Conservation (phyloP, 2,888 invertebrate species). For the Sisyra nigra region DNA sequence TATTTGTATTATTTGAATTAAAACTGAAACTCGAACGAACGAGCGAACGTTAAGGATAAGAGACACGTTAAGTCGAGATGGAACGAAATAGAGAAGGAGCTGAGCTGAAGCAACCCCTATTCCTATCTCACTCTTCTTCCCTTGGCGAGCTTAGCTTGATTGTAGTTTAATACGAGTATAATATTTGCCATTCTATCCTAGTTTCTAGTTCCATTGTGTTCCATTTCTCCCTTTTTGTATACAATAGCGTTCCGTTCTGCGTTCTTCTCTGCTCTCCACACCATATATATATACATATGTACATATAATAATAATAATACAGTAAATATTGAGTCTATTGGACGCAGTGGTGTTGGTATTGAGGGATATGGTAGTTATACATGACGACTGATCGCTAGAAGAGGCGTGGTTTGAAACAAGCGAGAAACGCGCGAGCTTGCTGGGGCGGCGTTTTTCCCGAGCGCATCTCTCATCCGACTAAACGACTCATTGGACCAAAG, state of each 20-base stretch:
- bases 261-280: no score
- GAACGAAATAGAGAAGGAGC: no score
- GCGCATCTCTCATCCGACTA: neutral
- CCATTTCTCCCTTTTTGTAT: constrained; percentile 11
- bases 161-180: constrained; percentile 21
- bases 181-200: constrained; percentile 27
- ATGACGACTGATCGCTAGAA: neutral
- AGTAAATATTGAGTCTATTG: no score
- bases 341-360: neutral
- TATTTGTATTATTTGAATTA: no score
- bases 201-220: constrained; percentile 27
- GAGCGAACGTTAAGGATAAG: no score
- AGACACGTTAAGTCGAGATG: no score
- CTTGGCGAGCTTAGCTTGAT: constrained; percentile 7
- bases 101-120: no score
- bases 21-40: no score
- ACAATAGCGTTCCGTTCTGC: no score
- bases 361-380: neutral
- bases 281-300: no score
- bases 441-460: neutral
- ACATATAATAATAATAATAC: no score
- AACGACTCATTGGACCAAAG: constrained; percentile 3
- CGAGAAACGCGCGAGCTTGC: neutral
- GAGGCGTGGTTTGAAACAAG: neutral
- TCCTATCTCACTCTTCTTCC: no score